Evolutionary conservation across 2,888 invertebrate species (phyloP).

Genomic region (Athalia cordata): DNA sequence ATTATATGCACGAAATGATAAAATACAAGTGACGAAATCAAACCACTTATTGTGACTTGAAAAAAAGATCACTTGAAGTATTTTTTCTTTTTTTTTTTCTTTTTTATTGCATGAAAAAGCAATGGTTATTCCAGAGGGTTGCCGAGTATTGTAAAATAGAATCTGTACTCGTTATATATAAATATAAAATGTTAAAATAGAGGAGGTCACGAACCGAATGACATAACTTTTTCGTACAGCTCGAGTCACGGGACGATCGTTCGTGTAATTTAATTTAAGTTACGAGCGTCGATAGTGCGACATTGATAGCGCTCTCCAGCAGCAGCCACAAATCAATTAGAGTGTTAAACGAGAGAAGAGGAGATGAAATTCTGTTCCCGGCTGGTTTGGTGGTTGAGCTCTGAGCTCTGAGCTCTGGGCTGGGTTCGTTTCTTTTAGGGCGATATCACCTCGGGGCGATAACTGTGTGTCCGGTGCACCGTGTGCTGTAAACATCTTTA

Average conservation of each 20-base stretch:
- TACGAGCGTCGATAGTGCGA: conserved; percentile 59
- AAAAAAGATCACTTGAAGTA: too few species aligned
- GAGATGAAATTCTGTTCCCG: background rate
- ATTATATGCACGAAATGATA: too few species aligned
- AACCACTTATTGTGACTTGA: too few species aligned
- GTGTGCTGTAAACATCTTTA: conserved; percentile 71
- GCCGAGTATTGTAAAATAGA: background rate
- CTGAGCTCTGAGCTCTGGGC: conserved; percentile 1
- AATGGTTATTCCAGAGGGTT: background rate
- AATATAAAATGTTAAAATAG: background rate
- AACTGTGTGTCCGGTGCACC: conserved; percentile 60
- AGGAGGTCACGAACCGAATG: conserved; percentile 36
- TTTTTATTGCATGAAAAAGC: too few species aligned
- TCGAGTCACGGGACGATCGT: conserved; percentile 56
- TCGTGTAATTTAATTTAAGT: conserved; percentile 70
- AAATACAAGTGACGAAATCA: too few species aligned
- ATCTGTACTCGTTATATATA: background rate
- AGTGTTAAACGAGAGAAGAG: conserved; percentile 54
- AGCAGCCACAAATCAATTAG: conserved; percentile 70
- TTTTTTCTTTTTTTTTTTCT: too few species aligned
- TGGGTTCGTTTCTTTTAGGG: conserved; percentile 53
- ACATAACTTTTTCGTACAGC: conserved; percentile 37
- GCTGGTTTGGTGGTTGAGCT: too few species aligned
- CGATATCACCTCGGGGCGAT: conserved; percentile 62
- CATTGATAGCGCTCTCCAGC: conserved; percentile 59